phyloP scores from a whole-genome alignment of 1,140 invertebrate species.

The Zaprionus ghesquierei region DNA sequence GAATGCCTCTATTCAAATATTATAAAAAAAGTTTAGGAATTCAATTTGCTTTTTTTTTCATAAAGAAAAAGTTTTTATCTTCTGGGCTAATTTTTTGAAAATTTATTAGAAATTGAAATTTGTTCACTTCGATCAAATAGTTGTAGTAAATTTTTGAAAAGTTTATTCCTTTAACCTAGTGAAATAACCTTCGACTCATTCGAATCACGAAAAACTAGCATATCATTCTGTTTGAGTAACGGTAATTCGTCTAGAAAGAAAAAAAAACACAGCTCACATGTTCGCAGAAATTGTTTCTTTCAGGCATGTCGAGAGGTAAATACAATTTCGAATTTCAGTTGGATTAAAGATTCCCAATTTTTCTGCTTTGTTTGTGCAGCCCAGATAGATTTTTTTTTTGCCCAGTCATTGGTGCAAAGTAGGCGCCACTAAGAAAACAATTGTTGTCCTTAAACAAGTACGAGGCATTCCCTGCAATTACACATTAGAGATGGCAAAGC shows the following conservation, averaged over 20 bases:
- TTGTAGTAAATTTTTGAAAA: too few species aligned
- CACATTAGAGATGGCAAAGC: too few species aligned
- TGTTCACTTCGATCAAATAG: too few species aligned
- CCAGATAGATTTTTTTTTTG: background rate
- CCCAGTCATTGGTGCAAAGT: conserved; percentile 25
- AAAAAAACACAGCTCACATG: background rate
- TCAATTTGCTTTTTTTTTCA: background rate
- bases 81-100: too few species aligned
- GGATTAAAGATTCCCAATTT: background rate
- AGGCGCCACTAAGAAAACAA: conserved; percentile 60
- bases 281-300: background rate
- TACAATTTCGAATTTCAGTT: background rate
- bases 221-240: background rate
- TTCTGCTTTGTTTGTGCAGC: background rate
- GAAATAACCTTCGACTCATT: background rate
- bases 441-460: conserved; percentile 52
- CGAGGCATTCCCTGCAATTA: conserved; percentile 53
- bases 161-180: background rate
- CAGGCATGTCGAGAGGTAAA: background rate
- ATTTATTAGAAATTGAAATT: too few species aligned
- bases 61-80: too few species aligned
- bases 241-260: background rate
- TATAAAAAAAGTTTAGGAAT: background rate
- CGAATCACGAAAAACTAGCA: background rate
- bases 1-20: background rate